A percentile compares a stretch with the other conserved stretches of the same genome.
Conservation (phyloP, 2,888 invertebrate genomes). For the Leucophenga maculata region DNA sequence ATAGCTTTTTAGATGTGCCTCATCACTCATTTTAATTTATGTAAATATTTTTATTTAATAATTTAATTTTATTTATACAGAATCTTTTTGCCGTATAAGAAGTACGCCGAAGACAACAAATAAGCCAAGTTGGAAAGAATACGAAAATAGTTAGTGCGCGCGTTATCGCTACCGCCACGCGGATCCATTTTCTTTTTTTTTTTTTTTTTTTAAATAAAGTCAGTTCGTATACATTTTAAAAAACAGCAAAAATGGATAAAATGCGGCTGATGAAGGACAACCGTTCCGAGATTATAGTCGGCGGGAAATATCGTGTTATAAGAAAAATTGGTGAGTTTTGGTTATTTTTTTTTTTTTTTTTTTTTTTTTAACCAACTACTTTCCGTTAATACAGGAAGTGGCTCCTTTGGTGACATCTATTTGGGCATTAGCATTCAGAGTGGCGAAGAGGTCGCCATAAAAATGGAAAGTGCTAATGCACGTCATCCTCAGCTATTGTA, state of each 20-base stretch:
- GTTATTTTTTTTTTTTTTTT: background rate
- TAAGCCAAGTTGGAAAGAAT: background rate
- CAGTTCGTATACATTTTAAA: constrained; percentile 32
- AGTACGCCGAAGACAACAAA: background rate
- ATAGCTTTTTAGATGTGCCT: no score
- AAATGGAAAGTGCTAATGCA: constrained; percentile 96
- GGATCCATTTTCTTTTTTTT: no score
- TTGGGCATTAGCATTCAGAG: constrained; percentile 92
- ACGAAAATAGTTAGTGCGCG: background rate
- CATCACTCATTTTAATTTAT: no score
- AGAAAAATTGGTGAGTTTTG: constrained; percentile 88
- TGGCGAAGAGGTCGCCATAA: constrained; percentile 99
- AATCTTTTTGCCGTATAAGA: no score
- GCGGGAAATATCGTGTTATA: constrained; percentile 94
- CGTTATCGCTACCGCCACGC: background rate
- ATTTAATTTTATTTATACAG: no score
- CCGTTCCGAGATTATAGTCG: constrained; percentile 83
- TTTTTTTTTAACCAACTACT: background rate
- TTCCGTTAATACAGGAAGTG: constrained; percentile 76
- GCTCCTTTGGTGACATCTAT: constrained; percentile 99
- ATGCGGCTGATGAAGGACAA: constrained; percentile 68
- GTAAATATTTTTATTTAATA: no score
- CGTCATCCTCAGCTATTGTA: constrained; percentile 99
- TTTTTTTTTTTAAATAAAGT: constrained; percentile 9
- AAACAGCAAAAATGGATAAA: constrained; percentile 66